A percentile compares a stretch with the other conserved stretches of the same genome.
phyloP scores from a whole-genome alignment of 2,797 vertebrate species.

The Periparus ater region DNA sequence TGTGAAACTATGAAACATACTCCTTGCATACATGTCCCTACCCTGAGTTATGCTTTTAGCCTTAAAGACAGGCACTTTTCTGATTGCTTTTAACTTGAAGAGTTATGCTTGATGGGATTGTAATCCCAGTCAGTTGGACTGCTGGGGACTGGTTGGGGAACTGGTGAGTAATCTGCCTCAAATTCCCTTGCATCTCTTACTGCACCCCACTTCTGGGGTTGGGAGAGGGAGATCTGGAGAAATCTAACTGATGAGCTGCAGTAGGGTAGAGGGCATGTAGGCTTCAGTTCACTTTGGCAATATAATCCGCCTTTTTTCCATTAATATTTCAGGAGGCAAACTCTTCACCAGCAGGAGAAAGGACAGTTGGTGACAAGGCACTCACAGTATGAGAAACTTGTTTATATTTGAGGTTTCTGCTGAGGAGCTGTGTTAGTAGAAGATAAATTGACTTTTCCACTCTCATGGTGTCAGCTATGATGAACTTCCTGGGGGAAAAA shows the following conservation, averaged over 20 bases:
- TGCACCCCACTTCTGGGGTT: background rate
- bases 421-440: background rate
- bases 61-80: background rate
- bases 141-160: background rate
- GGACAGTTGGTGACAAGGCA: background rate
- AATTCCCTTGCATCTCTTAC: background rate
- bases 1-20: background rate
- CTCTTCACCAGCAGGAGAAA: background rate
- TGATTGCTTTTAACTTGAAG: background rate
- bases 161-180: background rate
- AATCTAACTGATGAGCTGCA: background rate
- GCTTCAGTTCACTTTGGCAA: background rate
- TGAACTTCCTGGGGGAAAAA: background rate
- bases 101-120: background rate
- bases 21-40: background rate
- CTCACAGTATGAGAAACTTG: background rate
- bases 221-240: background rate
- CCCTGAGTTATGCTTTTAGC: background rate
- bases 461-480: background rate
- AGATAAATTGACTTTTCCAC: background rate
- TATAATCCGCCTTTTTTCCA: background rate
- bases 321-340: background rate
- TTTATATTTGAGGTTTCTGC: constrained; percentile 21
- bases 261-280: background rate
- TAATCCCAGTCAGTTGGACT: background rate